Base-by-base conservation (phyloP, 2,888 invertebrate species). In the Serripes groenlandicus region DNA sequence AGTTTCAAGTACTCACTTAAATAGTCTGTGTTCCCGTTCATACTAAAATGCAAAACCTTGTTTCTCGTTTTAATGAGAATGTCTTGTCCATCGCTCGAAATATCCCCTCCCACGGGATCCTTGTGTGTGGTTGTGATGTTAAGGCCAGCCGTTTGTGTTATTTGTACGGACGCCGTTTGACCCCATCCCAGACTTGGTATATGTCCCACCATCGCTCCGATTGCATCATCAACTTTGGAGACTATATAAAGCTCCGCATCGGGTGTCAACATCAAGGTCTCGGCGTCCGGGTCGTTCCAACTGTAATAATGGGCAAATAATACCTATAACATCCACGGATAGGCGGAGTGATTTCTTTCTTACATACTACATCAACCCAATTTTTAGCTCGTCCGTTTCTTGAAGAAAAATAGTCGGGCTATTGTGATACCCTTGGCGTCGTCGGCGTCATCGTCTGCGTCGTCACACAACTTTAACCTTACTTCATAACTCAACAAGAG, bases 201-300 rank as follows among this genome's bases (percentile, higher is more conserved):
- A 30, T 82, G 69, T 26, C 85, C 85, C 23, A 88, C 72, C 30
- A 60, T 54, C n/a, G n/a, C n/a, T 0, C 87, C 81, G 11, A 66
- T 79, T 15, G 81, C 87, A 21, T 75, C 69, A n/a, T 37, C 60
- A 0, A 70, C 82, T 54, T 86, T 86, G 28, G 89, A 86, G 11
- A 89, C 74, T 23, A 88, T 70, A 78, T 83, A 89, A 5, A 87
- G 62, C 30, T 87, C 78, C 18, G 81, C 87, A 15, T 54, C 15
- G 3, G 85, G 85, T 42, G 85, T 86, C 11, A 88, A 78, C 86
- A 89, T 80, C 32, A 89, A 66, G 1, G 88, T 85, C 56, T 87
- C 87, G 26, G 78, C 62, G 37, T 89, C 86, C 0, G 58, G 23
- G 68, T 87, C 78, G 37, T 60, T 42, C 89, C 89, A 89, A 11